Conservation (phyloP, 2,113 vertebrate genomes). For the Neotoma lepida region DNA sequence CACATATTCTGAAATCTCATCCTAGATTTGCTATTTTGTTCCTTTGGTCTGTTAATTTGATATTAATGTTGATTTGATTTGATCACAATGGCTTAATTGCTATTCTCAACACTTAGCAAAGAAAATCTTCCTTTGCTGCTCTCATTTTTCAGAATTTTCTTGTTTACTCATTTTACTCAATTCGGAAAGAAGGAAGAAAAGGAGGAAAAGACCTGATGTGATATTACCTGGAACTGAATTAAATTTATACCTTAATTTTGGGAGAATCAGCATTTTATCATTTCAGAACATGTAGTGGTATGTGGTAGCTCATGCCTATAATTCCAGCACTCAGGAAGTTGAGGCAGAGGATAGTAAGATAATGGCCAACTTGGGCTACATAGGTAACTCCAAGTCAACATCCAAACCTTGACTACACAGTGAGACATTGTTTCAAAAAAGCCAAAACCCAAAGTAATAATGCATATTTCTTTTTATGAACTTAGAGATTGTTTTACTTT, state of each 20-base stretch:
- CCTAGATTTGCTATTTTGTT: not conserved
- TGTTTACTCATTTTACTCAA: not conserved
- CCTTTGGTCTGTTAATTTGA: not conserved
- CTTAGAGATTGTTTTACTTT: not conserved
- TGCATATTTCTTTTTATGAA: no score
- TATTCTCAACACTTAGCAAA: not conserved
- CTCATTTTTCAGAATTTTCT: not conserved
- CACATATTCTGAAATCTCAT: not conserved
- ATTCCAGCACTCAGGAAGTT: not conserved
- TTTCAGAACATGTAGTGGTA: not conserved
- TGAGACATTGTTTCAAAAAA: not conserved
- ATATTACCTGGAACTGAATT: not conserved
- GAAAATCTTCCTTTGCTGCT: not conserved
- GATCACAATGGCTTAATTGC: not conserved
- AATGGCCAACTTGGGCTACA: not conserved
- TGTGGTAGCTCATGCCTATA: not conserved
- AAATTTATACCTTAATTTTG: not conserved
- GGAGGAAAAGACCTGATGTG: not conserved
- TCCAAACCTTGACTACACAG: not conserved
- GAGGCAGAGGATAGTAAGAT: not conserved
- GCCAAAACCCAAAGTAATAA: not conserved
- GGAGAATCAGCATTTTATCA: not conserved
- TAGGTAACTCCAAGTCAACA: not conserved
- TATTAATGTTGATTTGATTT: not conserved
- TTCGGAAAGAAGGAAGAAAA: not conserved